These are phyloP conservation scores for Oxytorus armatus DNA, from an alignment of 2,888 invertebrate species.

Conservation along the genomic window DNA sequence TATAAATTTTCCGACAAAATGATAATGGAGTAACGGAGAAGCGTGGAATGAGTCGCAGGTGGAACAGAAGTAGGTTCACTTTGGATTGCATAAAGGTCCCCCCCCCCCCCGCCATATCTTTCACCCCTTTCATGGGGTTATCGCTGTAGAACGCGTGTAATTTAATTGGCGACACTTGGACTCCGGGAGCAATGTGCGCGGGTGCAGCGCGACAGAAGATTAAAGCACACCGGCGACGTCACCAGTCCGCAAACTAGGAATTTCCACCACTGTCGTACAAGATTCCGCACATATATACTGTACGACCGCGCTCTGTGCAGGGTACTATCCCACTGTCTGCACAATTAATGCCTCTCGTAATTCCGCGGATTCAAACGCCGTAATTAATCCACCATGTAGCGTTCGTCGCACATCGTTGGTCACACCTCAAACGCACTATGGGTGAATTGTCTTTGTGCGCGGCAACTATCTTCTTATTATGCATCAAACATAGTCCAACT, in stretches of 20 bases:
- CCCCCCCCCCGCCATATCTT: neutral
- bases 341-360: slow-evolving; percentile 44
- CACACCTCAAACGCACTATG: slow-evolving; percentile 3
- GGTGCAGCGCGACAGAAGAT: slow-evolving; percentile 29
- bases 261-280: slow-evolving; percentile 26
- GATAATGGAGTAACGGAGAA: slow-evolving; percentile 42
- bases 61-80: slow-evolving; percentile 19
- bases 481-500: slow-evolving; percentile 1
- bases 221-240: slow-evolving; percentile 35
- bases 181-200: slow-evolving; percentile 12
- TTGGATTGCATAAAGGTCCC: slow-evolving; percentile 12
- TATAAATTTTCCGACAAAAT: slow-evolving; percentile 23
- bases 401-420: slow-evolving; percentile 17
- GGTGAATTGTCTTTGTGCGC: slow-evolving; percentile 10
- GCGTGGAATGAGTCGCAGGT: neutral
- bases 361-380: slow-evolving; percentile 29
- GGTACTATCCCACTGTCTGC: slow-evolving; percentile 19
- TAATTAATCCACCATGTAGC: slow-evolving; percentile 39
- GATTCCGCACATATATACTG: slow-evolving; percentile 3
- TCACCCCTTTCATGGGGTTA: neutral
- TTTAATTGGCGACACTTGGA: slow-evolving; percentile 52
- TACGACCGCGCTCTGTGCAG: slow-evolving; percentile 1
- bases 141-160: slow-evolving; percentile 44
- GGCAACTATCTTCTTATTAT: slow-evolving; percentile 7
- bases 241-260: slow-evolving; percentile 36